phyloP scores from a whole-genome alignment of 35 echinoderm and acorn worm genomes.

The Diadema setosum region DNA sequence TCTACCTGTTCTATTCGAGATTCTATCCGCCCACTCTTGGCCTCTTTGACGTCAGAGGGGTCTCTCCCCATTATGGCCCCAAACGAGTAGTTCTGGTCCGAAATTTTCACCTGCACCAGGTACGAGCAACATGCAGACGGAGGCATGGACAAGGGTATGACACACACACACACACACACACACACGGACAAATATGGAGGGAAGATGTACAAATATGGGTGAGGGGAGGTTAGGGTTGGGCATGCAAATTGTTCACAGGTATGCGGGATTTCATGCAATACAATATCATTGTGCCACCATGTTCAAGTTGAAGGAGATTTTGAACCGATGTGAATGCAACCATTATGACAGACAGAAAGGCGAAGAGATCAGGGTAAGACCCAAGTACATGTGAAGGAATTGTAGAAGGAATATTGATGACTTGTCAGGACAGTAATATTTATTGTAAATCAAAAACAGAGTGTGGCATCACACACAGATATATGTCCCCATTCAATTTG shows the following conservation, averaged over 20 bases:
- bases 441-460: too few relatives aligned
- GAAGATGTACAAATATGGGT: too few relatives aligned
- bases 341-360: neutral
- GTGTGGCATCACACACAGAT: too few relatives aligned
- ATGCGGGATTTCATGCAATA: too few relatives aligned
- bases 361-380: neutral
- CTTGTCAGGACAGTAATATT: too few relatives aligned
- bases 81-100: conserved; percentile 95
- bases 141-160: neutral
- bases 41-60: conserved; percentile 86
- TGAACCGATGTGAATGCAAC: neutral
- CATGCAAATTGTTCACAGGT: neutral
- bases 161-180: neutral
- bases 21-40: conserved; percentile 74
- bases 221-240: neutral
- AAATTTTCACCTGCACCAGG: conserved; percentile 86
- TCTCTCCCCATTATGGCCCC: conserved; percentile 86
- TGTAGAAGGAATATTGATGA: too few relatives aligned
- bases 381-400: too few relatives aligned
- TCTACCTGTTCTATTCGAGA: conserved; percentile 87
- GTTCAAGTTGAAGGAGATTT: neutral
- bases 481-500: too few relatives aligned
- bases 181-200: neutral
- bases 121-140: neutral
- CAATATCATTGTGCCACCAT: too few relatives aligned